Conservation (phyloP, 2,797 vertebrate species). For the Lates japonicus region DNA sequence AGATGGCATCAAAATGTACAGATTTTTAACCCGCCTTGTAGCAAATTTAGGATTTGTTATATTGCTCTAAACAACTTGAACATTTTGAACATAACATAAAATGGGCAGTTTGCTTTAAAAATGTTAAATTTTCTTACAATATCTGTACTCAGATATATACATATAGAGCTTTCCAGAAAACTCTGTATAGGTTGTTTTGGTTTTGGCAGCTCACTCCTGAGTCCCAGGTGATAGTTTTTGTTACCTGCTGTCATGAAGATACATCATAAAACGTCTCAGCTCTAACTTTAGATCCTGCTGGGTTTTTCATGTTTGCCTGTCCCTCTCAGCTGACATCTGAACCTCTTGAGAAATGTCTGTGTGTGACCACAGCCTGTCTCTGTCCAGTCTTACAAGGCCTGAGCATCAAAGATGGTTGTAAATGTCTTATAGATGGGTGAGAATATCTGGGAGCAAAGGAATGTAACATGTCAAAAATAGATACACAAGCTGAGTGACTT, state of each 20-base stretch:
- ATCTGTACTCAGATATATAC: background rate
- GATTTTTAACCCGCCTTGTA: background rate
- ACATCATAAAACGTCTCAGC: constrained; percentile 74
- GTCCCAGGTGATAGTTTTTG: constrained; percentile 80
- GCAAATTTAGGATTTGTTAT: background rate
- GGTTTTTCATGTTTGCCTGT: constrained; percentile 87
- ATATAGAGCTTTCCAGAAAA: constrained; percentile 13
- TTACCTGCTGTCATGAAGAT: constrained; percentile 80
- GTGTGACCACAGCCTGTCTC: constrained; percentile 77
- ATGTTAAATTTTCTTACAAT: background rate
- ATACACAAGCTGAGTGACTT: constrained; percentile 73
- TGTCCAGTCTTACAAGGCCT: constrained; percentile 78
- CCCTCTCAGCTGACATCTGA: constrained; percentile 85
- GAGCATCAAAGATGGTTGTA: constrained; percentile 88
- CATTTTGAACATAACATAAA: background rate
- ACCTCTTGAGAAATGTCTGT: constrained; percentile 88
- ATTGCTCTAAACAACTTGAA: background rate
- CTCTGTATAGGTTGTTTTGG: constrained; percentile 59
- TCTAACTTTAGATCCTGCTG: constrained; percentile 81
- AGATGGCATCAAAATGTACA: background rate
- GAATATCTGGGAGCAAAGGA: constrained; percentile 87
- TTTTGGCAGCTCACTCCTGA: constrained; percentile 63
- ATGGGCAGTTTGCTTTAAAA: background rate
- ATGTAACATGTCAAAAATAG: constrained; percentile 90
- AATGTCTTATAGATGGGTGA: constrained; percentile 90